Conservation (phyloP, 64 coral and sea anemone genomes). For the Montipora cactus region DNA sequence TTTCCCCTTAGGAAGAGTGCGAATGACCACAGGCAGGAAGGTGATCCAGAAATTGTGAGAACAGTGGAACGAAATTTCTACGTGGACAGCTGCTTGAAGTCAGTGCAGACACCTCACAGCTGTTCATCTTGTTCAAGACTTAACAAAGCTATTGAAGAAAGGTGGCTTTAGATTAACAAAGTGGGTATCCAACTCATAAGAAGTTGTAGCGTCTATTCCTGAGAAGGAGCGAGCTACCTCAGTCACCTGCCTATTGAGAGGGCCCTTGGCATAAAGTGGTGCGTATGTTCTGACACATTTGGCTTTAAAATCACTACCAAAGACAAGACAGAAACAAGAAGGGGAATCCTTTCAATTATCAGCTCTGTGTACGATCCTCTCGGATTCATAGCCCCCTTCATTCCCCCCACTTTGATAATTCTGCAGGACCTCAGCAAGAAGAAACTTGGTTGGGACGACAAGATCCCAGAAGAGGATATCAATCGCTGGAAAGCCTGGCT, state of each 20-base stretch:
- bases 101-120: background rate
- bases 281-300: background rate
- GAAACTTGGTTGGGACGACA: background rate
- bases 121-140: background rate
- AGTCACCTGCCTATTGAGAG: constrained; percentile 12
- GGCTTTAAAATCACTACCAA: background rate
- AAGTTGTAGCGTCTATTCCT: background rate
- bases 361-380: background rate
- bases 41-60: too few species aligned
- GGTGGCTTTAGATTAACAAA: constrained; percentile 39
- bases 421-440: background rate
- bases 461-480: background rate
- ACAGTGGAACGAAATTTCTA: constrained; percentile 13
- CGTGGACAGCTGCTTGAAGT: constrained; percentile 16
- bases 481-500: background rate
- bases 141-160: background rate
- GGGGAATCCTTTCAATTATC: background rate
- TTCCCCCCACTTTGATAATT: background rate
- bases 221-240: constrained; percentile 13
- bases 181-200: constrained; percentile 1
- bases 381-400: background rate
- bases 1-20: too few species aligned
- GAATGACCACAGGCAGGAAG: too few species aligned
- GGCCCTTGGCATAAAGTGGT: constrained; percentile 3
- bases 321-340: background rate